Conservation (phyloP, 2,888 invertebrate genomes). For the Drosophila fulvimacula region DNA sequence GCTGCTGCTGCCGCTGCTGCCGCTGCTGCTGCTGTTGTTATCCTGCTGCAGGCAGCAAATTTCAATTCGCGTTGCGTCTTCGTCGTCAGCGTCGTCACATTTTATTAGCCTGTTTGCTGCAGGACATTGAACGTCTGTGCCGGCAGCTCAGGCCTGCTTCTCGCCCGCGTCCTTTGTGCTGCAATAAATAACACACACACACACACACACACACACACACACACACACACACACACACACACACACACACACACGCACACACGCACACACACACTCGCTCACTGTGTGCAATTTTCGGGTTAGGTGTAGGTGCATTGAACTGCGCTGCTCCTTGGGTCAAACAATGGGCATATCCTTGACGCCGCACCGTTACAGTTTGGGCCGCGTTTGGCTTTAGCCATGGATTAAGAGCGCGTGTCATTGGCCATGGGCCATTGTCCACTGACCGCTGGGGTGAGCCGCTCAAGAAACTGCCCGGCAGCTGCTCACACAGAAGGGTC, state of each 20-base stretch:
- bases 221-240: neutral
- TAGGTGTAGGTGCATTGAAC: constrained; percentile 73
- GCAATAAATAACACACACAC: constrained; percentile 68
- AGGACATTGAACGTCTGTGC: constrained; percentile 80
- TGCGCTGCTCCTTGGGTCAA: constrained; percentile 48
- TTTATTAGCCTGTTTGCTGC: constrained; percentile 79
- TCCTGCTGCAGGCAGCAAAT: constrained; percentile 56
- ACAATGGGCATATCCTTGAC: constrained; percentile 59
- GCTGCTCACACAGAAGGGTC: constrained; percentile 42
- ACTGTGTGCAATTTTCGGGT: constrained; percentile 46
- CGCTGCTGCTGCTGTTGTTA: constrained; percentile 33
- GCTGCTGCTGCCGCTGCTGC: too few species aligned
- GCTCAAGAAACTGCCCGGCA: constrained; percentile 35
- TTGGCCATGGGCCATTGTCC: constrained; percentile 27
- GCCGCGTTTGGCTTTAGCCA: constrained; percentile 40
- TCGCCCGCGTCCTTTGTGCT: constrained; percentile 68
- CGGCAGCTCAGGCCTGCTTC: constrained; percentile 44
- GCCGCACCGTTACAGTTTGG: constrained; percentile 61
- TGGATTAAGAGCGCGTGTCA: constrained; percentile 68
- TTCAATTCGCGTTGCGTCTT: constrained; percentile 75
- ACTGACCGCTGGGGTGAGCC: constrained; percentile 13
- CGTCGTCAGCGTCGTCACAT: constrained; percentile 74
- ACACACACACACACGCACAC: constrained; percentile 22
- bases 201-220: constrained; percentile 16
- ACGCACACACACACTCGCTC: constrained; percentile 12